A percentile compares a stretch with the other conserved stretches of the same genome.
phyloP scores from a whole-genome alignment of 2,113 vertebrate genomes.

The Lagenorhynchus albirostris region DNA sequence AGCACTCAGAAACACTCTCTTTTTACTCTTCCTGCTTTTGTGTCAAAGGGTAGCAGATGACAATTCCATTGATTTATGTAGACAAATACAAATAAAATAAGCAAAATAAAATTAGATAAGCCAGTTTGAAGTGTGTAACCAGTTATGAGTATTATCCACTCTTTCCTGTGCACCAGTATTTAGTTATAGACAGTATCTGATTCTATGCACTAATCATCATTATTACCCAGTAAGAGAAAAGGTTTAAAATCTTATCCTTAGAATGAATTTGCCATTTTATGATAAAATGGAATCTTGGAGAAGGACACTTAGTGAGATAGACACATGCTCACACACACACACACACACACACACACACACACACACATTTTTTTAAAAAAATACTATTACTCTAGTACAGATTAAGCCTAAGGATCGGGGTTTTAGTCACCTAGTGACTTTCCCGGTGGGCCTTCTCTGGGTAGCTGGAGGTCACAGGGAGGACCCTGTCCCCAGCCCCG shows the following conservation, averaged over 20 bases:
- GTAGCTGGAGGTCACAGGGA: background rate
- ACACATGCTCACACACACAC: background rate
- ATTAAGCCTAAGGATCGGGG: background rate
- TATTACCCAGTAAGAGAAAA: background rate
- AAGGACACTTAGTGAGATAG: background rate
- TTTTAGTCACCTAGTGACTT: background rate
- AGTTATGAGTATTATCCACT: background rate
- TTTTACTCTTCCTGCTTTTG: slow-evolving; percentile 9
- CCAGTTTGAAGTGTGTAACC: background rate
- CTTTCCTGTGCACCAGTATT: background rate
- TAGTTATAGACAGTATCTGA: background rate
- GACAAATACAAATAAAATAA: background rate
- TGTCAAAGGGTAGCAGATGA: background rate
- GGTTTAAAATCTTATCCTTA: background rate
- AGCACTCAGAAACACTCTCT: background rate
- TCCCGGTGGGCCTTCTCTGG: background rate
- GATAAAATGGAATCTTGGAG: background rate
- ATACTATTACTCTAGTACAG: background rate
- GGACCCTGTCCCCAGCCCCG: fast-evolving
- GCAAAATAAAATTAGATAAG: background rate
- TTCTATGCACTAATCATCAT: background rate
- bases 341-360: background rate
- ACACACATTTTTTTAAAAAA: background rate
- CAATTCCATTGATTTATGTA: background rate
- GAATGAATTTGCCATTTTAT: background rate